Base-by-base conservation (phyloP, 2,797 vertebrate genomes). In the Pterois miles region DNA sequence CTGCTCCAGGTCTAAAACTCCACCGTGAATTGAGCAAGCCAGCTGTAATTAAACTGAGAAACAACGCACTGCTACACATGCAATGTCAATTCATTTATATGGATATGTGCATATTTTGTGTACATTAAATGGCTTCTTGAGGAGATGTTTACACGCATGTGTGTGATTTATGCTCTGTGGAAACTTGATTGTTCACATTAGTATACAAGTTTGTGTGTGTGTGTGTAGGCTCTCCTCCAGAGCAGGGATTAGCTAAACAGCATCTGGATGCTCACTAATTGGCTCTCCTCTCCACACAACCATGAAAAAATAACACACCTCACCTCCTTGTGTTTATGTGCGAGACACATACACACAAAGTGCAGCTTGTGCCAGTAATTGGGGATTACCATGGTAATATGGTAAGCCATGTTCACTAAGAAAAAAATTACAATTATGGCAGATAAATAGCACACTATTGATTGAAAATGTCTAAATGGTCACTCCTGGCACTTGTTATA, bases 261-360 rank as follows among this genome's bases (percentile, higher is more conserved):
- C 94, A 95, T 94, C 94, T 95, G 94, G 93, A 93, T 91, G 85
- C 89, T 80, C 58, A 69, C 92, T 96, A 95, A 95, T 95, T 95
- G 92, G 91, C 88, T 95, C 86, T 89, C 77, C 86, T 93, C 86
- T 93, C 89, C 87, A 86, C 74, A 86, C 83, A 89, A 85, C 79
- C 90, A 91, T 90, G 85, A 85, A 85, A 83, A 91, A 89, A 84
- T 31, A 85, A 60, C 85, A 91, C 87, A 91, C 87, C 88, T 88
- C 87, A 88, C 82, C 74, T 89, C 74, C 73, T 57, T 67, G 76
- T 78, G 82, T 77, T 34, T 71, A 59, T 82, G 72, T 80, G 71
- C 81, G 46, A 56, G 38, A 70, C 38, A 59, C 67, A 58, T 20
- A 48, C 63, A 66, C 82, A 84, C 86, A 88, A 91, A 92, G 88